Base-by-base conservation (phyloP, 2,113 vertebrate species). In the Clinocottus analis region DNA sequence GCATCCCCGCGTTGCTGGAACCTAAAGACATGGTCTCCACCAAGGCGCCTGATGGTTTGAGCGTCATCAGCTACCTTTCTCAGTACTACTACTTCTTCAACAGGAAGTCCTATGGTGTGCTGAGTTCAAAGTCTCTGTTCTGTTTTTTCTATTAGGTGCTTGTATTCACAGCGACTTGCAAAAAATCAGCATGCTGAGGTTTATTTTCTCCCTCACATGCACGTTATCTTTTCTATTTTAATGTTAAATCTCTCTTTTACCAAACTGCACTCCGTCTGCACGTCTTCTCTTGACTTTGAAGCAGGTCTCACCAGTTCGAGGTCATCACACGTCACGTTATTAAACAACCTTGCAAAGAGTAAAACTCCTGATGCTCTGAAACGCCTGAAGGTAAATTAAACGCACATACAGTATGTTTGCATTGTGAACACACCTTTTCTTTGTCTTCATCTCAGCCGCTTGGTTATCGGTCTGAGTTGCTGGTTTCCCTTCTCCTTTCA, bases 21-120 rank as follows among this genome's bases (percentile, higher is more conserved):
- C 95, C 97, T 62, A 94, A 85, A 4, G 97, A 98, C 75, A 95
- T 98, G 96, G 93, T 96, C 43, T 95, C 95, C 82, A 94, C 93
- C 91, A 87, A 90, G 41, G 95, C 93, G 35, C 97, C 97, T 0
- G 97, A 98, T 77, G 90, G 94, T 79, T 92, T 98, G 80, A 96
- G 95, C 82, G 90, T 98, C 89, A 95, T 97, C 94, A 97, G 96
- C 68, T 97, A 97, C 0, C 93, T 98, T 31, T 97, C 95, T 63
- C 96, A 96, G 81, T 96, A 95, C 88, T 96, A 97, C 88, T 93
- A 93, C 92, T 90, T 95, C 89, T 98, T 98, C 88, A 91, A 85
- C 72, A 96, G 87, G 14, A 97, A 85, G 19, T 69, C 78, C 25
- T 29, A 37, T 11, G 85, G 85, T 92, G 68, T 9, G 85, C 90